Percentiles rank a stretch among this genome's conserved stretches.
Evolutionary conservation across 2,113 vertebrate genomes (phyloP).

Genomic region (Euleptes europaea): DNA sequence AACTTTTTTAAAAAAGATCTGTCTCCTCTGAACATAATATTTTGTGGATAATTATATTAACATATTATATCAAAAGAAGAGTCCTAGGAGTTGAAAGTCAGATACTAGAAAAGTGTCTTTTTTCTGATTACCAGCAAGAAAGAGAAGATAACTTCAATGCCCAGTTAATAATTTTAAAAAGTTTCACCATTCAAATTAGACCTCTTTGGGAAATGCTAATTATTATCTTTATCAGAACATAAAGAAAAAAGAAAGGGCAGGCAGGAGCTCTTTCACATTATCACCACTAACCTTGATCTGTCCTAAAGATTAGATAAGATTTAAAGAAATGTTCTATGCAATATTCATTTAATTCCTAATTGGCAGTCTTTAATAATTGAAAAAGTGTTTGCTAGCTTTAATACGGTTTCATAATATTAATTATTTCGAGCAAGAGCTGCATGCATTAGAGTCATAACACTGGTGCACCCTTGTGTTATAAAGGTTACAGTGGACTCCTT

Average conservation of each 20-base stretch:
- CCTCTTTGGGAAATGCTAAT: slow-evolving; percentile 37
- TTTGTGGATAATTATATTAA: slow-evolving; percentile 35
- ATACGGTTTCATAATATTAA: slow-evolving; percentile 17
- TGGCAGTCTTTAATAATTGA: slow-evolving; percentile 38
- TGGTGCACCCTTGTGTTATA: not conserved
- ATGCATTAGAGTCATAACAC: not conserved
- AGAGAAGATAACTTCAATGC: slow-evolving; percentile 37
- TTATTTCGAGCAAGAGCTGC: not conserved
- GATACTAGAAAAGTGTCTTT: slow-evolving; percentile 55
- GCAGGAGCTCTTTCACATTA: slow-evolving; percentile 6
- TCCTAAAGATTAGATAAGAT: slow-evolving; percentile 40
- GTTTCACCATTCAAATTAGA: slow-evolving; percentile 29
- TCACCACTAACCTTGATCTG: slow-evolving; percentile 36
- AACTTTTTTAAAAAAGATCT: not conserved
- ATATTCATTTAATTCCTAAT: slow-evolving; percentile 35
- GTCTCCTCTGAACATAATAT: not conserved
- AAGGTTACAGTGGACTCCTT: not conserved
- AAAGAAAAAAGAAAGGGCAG: not conserved
- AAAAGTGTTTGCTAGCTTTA: not conserved
- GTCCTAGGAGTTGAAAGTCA: slow-evolving; percentile 53
- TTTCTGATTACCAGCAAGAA: slow-evolving; percentile 47
- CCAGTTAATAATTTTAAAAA: not conserved
- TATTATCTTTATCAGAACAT: slow-evolving; percentile 17
- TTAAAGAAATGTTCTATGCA: slow-evolving; percentile 34
- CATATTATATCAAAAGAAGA: not conserved